Percentiles rank a stretch among this genome's conserved stretches.
Conservation (phyloP, 2,113 vertebrate genomes). For the Hippoglossus stenolepis region DNA sequence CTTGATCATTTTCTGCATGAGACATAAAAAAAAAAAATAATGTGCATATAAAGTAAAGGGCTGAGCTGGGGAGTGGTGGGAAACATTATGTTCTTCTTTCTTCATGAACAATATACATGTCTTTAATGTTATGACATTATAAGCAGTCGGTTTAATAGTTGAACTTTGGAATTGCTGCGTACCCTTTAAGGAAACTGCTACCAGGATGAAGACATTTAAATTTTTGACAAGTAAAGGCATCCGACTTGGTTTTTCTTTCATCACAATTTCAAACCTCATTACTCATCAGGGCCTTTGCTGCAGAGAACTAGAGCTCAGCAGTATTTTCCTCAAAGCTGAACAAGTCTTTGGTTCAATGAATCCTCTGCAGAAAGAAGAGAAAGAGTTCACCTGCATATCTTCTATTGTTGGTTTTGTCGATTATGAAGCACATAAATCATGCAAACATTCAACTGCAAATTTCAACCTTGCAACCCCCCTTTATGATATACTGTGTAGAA, state of each 20-base stretch:
- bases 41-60: not conserved
- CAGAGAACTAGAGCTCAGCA: conserved; percentile 32
- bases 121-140: not conserved
- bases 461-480: not conserved
- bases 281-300: conserved; percentile 34
- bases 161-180: conserved; percentile 1
- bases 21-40: not conserved
- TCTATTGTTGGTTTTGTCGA: not conserved
- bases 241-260: conserved; percentile 35
- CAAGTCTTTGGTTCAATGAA: conserved; percentile 24
- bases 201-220: conserved; percentile 18
- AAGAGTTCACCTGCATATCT: not conserved
- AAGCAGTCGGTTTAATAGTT: not conserved
- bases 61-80: not conserved
- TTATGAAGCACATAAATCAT: conserved; percentile 25
- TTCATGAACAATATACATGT: not conserved
- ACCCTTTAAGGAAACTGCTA: conserved; percentile 6
- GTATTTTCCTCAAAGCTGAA: conserved; percentile 47
- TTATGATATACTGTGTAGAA: not conserved
- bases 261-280: conserved; percentile 55
- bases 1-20: not conserved
- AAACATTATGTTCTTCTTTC: not conserved
- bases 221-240: conserved; percentile 38
- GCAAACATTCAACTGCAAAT: not conserved
- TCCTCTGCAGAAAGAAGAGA: not conserved